Evolutionary conservation across 2,113 vertebrate genomes (phyloP).

Genomic region (Anguilla japonica): DNA sequence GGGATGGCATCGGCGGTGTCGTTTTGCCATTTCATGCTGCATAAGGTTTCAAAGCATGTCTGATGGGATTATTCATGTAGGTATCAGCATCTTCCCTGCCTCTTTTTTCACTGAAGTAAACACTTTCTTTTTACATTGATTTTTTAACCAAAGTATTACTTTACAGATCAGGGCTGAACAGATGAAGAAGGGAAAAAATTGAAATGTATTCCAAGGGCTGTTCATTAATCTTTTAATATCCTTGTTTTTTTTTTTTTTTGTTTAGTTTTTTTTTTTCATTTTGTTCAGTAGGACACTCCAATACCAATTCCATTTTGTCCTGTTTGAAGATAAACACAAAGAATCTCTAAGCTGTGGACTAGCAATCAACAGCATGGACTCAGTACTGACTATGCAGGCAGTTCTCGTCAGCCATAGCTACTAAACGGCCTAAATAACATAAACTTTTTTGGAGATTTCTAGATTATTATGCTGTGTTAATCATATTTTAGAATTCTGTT

Average conservation of each 20-base stretch:
- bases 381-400: background rate
- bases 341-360: background rate
- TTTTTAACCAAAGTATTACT: conserved; percentile 15
- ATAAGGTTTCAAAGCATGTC: conserved; percentile 22
- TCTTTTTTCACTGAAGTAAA: conserved; percentile 11
- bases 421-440: too few species aligned
- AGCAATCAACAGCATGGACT: background rate
- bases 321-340: background rate
- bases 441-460: too few species aligned
- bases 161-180: conserved; percentile 2
- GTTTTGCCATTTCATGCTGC: conserved; percentile 21
- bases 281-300: conserved; percentile 3
- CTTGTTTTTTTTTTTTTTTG: background rate
- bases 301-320: background rate
- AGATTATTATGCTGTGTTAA: too few species aligned
- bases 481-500: too few species aligned
- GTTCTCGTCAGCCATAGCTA: too few species aligned
- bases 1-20: conserved; percentile 1
- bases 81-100: background rate
- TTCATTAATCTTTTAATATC: conserved; percentile 6
- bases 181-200: background rate
- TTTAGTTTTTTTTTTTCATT: background rate
- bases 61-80: conserved; percentile 23
- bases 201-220: conserved; percentile 19
- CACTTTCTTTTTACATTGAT: conserved; percentile 4